These are phyloP conservation scores for Kradibia gibbosae DNA, from an alignment of 1,140 invertebrate species.

Conservation along the genomic window DNA sequence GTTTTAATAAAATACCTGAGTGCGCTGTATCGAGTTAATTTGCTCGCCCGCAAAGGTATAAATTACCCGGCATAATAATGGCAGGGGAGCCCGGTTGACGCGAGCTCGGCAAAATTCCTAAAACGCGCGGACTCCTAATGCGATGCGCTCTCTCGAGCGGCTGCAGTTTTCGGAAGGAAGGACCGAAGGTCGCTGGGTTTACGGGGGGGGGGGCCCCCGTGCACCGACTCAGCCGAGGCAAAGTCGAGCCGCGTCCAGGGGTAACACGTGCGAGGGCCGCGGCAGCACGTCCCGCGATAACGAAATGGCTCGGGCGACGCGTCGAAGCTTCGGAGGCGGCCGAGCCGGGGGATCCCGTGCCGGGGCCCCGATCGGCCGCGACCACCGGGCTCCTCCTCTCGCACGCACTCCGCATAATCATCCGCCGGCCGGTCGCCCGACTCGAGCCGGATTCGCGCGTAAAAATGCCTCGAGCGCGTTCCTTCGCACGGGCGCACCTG, in stretches of 20 bases:
- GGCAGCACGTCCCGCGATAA: background rate
- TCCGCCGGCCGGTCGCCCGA: background rate
- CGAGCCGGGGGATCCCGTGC: constrained; percentile 5
- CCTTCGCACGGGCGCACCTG: constrained; percentile 23
- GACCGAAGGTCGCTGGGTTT: too few species aligned
- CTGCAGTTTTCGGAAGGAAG: too few species aligned
- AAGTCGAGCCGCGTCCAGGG: too few species aligned
- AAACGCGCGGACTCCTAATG: background rate
- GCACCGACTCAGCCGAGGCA: too few species aligned
- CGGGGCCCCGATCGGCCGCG: constrained; percentile 22
- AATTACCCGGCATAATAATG: too few species aligned
- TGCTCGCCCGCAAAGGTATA: background rate
- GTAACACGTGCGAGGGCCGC: background rate
- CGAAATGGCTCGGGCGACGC: background rate
- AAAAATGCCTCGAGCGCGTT: background rate
- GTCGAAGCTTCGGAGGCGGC: background rate
- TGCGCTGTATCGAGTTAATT: background rate
- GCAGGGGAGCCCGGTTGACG: too few species aligned
- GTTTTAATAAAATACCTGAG: background rate
- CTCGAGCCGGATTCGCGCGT: background rate
- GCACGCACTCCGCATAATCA: background rate
- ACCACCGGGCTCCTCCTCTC: background rate
- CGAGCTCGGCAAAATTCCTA: background rate
- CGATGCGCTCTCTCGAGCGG: too few species aligned
- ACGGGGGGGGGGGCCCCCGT: too few species aligned